A percentile compares a stretch with the other conserved stretches of the same genome.
Conservation (phyloP, 2,113 vertebrate genomes). For the Acanthochromis polyacanthus region DNA sequence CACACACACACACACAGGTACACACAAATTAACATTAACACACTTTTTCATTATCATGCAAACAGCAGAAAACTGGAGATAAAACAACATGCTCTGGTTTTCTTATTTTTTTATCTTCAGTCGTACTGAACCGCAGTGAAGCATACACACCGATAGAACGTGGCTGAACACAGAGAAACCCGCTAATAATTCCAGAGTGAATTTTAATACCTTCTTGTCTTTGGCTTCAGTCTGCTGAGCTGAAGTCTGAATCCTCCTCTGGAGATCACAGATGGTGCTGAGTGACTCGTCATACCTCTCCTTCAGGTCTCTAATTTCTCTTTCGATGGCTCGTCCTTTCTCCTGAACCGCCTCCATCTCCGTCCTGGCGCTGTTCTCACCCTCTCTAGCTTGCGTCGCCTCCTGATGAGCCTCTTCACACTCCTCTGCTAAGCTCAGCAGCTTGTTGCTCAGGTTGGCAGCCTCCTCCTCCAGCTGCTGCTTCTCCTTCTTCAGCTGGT, state of each 20-base stretch:
- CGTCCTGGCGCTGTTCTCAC: conserved; percentile 77
- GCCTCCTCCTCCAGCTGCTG: conserved; percentile 87
- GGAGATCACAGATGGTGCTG: conserved; percentile 89
- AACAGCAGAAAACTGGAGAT: no score
- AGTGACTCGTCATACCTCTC: conserved; percentile 91
- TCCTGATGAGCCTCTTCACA: conserved; percentile 85
- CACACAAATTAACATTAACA: no score
- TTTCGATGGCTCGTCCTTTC: conserved; percentile 87
- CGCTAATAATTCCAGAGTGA: no score
- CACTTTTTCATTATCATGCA: no score
- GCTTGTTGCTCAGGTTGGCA: conserved; percentile 75
- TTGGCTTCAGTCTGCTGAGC: conserved; percentile 94
- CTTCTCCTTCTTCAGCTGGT: conserved; percentile 84
- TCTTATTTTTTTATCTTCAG: no score
- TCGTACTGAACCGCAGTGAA: no score
- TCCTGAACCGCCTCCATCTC: conserved; percentile 87
- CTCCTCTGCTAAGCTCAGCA: conserved; percentile 82
- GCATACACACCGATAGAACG: no score
- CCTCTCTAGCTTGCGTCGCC: conserved; percentile 79
- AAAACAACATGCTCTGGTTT: no score
- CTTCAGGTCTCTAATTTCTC: conserved; percentile 92
- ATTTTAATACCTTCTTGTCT: conserved; percentile 92
- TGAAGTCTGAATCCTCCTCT: conserved; percentile 93
- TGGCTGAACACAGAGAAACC: no score
- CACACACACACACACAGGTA: not conserved